phyloP scores from a whole-genome alignment of 92 coral and sea anemone species.

The Zoanthus solanderi region DNA sequence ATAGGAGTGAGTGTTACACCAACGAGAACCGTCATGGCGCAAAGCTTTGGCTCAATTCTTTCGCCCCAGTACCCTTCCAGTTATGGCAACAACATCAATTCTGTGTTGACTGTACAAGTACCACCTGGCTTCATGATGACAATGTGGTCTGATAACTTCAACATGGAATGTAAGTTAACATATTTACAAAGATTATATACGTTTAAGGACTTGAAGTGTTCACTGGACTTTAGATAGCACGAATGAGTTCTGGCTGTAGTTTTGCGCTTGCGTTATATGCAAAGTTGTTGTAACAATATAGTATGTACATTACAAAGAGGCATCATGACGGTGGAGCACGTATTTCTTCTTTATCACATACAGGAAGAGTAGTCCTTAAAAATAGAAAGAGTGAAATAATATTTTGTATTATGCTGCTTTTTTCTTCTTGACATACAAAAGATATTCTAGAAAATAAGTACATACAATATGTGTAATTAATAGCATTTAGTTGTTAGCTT shows the following conservation, averaged over 20 bases:
- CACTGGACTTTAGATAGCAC: too few relatives aligned
- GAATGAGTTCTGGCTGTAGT: neutral
- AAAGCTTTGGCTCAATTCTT: neutral
- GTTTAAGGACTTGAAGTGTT: neutral
- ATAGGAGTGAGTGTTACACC: neutral
- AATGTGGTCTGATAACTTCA: constrained; percentile 18
- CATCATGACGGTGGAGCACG: too few relatives aligned
- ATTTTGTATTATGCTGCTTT: too few relatives aligned
- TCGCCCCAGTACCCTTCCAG: constrained; percentile 36
- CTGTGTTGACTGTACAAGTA: constrained; percentile 8
- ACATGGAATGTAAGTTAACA: constrained; percentile 10
- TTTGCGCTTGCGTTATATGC: too few relatives aligned
- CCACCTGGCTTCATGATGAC: constrained; percentile 13
- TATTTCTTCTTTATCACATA: too few relatives aligned
- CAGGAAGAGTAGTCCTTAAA: too few relatives aligned
- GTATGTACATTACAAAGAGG: neutral
- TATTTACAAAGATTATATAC: neutral
- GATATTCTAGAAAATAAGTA: too few relatives aligned
- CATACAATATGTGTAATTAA: too few relatives aligned
- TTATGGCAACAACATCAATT: constrained; percentile 15
- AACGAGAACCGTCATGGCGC: neutral
- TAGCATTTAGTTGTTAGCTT: too few relatives aligned
- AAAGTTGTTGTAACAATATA: neutral
- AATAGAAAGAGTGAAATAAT: too few relatives aligned
- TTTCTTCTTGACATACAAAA: too few relatives aligned